phyloP scores from a whole-genome alignment of 2,113 vertebrate species.

The Trichechus manatus region DNA sequence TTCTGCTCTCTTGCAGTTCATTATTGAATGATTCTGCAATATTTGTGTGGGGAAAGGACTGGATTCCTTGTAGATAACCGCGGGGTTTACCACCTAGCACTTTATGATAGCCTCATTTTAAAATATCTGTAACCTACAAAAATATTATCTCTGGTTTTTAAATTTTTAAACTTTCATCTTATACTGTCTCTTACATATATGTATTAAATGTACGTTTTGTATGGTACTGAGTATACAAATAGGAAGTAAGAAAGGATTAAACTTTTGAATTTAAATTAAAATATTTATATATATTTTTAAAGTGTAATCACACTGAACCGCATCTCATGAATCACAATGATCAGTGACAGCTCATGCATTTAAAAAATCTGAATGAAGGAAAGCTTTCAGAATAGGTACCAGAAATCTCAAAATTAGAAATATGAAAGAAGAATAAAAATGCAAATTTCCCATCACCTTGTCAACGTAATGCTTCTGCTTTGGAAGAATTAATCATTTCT shows the following conservation, averaged over 20 bases:
- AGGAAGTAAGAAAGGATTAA: slow-evolving; percentile 21
- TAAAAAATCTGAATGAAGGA: slow-evolving; percentile 38
- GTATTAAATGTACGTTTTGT: neutral
- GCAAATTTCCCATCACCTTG: slow-evolving; percentile 32
- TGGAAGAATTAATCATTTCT: slow-evolving; percentile 59
- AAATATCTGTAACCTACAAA: neutral
- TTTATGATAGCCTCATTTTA: neutral
- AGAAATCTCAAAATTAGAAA: slow-evolving; percentile 52
- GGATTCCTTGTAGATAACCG: neutral
- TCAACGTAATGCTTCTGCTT: neutral
- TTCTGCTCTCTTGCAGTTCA: neutral
- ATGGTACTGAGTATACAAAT: neutral
- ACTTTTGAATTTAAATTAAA: slow-evolving; percentile 27
- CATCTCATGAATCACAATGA: slow-evolving; percentile 21
- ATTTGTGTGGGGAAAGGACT: neutral
- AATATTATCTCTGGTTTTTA: neutral
- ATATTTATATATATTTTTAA: neutral
- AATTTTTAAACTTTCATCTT: neutral
- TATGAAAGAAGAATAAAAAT: slow-evolving; percentile 44
- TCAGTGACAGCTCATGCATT: neutral
- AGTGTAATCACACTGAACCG: slow-evolving; percentile 54
- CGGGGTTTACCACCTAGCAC: neutral
- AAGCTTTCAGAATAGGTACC: slow-evolving; percentile 14
- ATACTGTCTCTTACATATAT: neutral
- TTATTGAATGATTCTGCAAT: neutral